These are phyloP conservation scores for Actenoides hombroni DNA, from an alignment of 2,113 vertebrate species.

Conservation along the genomic window DNA sequence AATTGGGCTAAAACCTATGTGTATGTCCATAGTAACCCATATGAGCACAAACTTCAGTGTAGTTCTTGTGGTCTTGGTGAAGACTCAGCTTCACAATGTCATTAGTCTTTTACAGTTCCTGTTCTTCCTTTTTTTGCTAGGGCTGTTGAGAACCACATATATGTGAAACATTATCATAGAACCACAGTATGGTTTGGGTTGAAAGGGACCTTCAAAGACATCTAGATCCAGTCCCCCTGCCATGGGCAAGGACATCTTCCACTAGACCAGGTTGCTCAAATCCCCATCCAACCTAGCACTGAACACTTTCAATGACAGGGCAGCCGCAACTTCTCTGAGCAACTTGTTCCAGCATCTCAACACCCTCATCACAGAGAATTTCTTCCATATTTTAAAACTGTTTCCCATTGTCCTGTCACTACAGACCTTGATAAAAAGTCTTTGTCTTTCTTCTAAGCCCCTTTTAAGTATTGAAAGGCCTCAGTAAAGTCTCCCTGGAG, in stretches of 20 bases:
- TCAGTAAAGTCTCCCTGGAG: not conserved
- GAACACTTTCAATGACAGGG: not conserved
- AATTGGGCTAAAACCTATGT: not conserved
- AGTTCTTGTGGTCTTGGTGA: not conserved
- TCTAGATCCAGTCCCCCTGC: not conserved
- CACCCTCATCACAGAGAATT: not conserved
- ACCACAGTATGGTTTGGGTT: not conserved
- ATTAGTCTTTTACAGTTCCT: not conserved
- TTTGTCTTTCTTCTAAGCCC: not conserved
- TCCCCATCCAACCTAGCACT: not conserved
- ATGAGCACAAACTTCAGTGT: not conserved
- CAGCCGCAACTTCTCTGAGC: not conserved
- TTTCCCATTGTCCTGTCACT: not conserved
- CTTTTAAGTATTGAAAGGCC: not conserved
- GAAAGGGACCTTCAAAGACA: rapidly evolving
- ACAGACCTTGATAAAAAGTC: not conserved
- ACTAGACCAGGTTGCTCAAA: not conserved
- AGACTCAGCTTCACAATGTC: not conserved
- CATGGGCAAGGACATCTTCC: not conserved
- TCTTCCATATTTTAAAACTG: not conserved
- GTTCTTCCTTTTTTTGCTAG: not conserved
- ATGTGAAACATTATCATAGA: not conserved
- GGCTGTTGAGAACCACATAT: not conserved
- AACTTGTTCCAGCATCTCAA: not conserved
- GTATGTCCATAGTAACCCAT: not conserved